Evolutionary conservation across 2,113 vertebrate genomes (phyloP), one percentile per base, ranked within the genome.

Genomic region (Hemibagrus wyckioides): DNA sequence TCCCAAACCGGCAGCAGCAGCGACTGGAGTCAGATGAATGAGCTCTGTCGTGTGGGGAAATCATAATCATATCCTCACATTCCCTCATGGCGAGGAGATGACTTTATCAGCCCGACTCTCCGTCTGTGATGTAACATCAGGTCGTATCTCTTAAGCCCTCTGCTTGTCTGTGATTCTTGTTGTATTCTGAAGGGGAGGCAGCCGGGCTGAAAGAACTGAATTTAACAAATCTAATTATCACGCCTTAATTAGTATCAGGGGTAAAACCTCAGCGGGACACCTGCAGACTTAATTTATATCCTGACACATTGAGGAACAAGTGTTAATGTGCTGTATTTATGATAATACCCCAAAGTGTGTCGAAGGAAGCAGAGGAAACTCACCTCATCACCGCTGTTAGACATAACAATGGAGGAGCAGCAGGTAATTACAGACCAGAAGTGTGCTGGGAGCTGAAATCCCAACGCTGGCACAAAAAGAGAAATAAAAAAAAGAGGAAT

Each of bases 191-290:
- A 94, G 96, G 96, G 96, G 87, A n/a, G 93, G 96, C 95, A 97
- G 96, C 96, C 93, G 94, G 96, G 96, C 96, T 97, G 97, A 97
- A 97, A 97, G 96, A 96, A 96, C 96, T 96, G 96, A 98, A 99
- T 99, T 98, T 98, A 99, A 98, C 98, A 98, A 99, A 99, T 97
- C 97, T 99, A 99, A 99, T 99, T 99, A 99, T 99, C 97, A 96
- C 96, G 96, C 95, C 96, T 99, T 99, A 99, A 99, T 99, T 99
- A 99, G 97, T 98, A 97, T 95, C 97, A 97, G 97, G 98, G 97
- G 98, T 98, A 97, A 98, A 89, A 98, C 96, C 97, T 97, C 96
- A 92, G 95, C 95, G 96, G 97, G 98, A 99, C 97, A 99, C 97
- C 97, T 98, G 97, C 97, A 98, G 97, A 98, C 97, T 99, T 98